phyloP scores from a whole-genome alignment of 2,797 vertebrate species.

The Trachops cirrhosus region DNA sequence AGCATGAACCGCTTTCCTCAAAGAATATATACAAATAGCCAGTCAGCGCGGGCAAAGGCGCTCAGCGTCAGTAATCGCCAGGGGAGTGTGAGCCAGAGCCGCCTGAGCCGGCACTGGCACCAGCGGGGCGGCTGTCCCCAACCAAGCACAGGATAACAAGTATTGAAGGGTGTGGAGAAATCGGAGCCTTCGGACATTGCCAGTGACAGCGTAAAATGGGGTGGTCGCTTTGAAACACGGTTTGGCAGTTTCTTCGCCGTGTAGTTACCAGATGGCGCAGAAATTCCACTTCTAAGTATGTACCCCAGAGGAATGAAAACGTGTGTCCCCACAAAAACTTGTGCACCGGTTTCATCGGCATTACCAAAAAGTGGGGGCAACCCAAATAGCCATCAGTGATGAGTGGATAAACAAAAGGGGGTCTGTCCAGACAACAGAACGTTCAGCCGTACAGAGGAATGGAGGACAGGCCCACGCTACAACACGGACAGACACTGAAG shows the following conservation, averaged over 20 bases:
- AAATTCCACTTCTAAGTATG: background rate
- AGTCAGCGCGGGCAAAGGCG: background rate
- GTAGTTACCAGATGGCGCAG: background rate
- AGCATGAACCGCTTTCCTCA: background rate
- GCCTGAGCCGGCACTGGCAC: background rate
- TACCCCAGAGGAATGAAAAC: background rate
- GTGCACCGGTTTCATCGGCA: background rate
- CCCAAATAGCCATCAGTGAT: background rate
- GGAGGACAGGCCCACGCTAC: background rate
- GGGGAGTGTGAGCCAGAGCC: background rate
- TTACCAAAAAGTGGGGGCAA: background rate
- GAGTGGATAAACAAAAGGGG: background rate
- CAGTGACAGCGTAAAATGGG: background rate
- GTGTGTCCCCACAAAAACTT: background rate
- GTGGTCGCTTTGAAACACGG: background rate
- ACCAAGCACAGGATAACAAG: background rate
- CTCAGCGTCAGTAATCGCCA: background rate
- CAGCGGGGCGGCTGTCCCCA: background rate
- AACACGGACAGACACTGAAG: fast-evolving
- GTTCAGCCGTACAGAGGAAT: background rate
- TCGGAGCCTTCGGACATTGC: background rate
- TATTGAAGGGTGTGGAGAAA: background rate
- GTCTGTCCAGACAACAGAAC: background rate
- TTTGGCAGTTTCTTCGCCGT: background rate
- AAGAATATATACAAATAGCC: background rate